These are phyloP conservation scores for Lepidochitona cinerea DNA, from an alignment of 2,888 invertebrate genomes.

Conservation along the genomic window DNA sequence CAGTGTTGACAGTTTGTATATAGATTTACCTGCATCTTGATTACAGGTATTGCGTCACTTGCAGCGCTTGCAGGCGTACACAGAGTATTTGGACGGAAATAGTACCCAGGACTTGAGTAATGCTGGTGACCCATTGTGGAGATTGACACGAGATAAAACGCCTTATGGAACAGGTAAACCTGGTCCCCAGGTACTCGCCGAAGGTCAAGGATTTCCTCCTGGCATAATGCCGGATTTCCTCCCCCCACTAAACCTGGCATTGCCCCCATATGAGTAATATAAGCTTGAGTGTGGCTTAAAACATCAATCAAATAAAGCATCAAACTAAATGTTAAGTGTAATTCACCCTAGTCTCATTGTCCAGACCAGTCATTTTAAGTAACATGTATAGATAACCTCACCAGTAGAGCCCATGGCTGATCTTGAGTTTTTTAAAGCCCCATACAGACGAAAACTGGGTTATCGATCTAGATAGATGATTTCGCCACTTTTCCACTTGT, in stretches of 20 bases:
- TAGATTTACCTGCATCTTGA: too few species aligned
- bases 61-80: slow-evolving; percentile 52
- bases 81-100: slow-evolving; percentile 64
- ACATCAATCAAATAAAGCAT: neutral
- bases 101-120: slow-evolving; percentile 49
- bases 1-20: too few species aligned
- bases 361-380: too few species aligned
- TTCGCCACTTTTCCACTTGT: too few species aligned
- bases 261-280: neutral
- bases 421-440: too few species aligned
- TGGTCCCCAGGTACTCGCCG: neutral
- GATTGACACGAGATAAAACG: slow-evolving; percentile 46
- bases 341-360: too few species aligned
- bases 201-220: neutral
- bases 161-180: slow-evolving; percentile 48
- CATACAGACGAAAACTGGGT: too few species aligned
- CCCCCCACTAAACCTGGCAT: neutral
- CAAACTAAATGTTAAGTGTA: too few species aligned
- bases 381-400: too few species aligned
- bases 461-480: too few species aligned
- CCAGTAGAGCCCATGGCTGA: too few species aligned
- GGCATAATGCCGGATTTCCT: neutral
- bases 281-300: neutral
- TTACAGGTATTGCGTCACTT: slow-evolving; percentile 55
- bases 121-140: slow-evolving; percentile 45